Evolutionary conservation across 2,113 vertebrate species (phyloP), one percentile per base, ranked within the genome.

Genomic region (Cichladusa arquata): DNA sequence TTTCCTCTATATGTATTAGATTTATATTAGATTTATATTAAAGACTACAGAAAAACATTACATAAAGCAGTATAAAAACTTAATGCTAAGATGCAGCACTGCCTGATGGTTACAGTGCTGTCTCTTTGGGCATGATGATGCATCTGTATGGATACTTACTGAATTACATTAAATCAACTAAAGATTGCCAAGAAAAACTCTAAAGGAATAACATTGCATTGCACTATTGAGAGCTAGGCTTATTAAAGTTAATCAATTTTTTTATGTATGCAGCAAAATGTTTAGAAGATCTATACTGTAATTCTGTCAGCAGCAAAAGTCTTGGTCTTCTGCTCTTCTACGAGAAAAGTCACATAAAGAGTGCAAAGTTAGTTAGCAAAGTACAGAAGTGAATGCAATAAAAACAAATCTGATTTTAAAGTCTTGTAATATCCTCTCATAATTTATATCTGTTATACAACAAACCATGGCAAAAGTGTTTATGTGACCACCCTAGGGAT

Each of bases 211-310:
- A 40, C 9, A 36, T 8, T 5, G 3, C 40, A 66, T 38, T 31
- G 20, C 26, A 53, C 5, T 81, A 73, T 60, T 83, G 51, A 1
- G 7, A 31, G 14, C 11, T 76, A 45, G 4, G 23, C 12, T 65
- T 90, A 69, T 76, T 62, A 38, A 15, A 72, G 45, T 57, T 74
- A 77, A 70, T 70, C 1, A 51, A 6, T 42, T 56, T 83, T 72
- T 26, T 26, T 9, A 14, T 51, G 12, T 36, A 38, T 54, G 29
- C 45, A 95, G 88, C 51, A 88, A 90, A 38, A 23, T 71, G 4
- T 85, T 94, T 93, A 73, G 61, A 65, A 93, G 72, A 90, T 82
- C 74, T 95, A 19, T 86, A 78, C 36, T 86, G 38, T 78, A 97
- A 80, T 92, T 96, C n/a, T 92, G 69, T 88, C 84, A 78, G 58